phyloP scores from a whole-genome alignment of 92 coral and sea anemone genomes.

The Epizoanthus scotinus region DNA sequence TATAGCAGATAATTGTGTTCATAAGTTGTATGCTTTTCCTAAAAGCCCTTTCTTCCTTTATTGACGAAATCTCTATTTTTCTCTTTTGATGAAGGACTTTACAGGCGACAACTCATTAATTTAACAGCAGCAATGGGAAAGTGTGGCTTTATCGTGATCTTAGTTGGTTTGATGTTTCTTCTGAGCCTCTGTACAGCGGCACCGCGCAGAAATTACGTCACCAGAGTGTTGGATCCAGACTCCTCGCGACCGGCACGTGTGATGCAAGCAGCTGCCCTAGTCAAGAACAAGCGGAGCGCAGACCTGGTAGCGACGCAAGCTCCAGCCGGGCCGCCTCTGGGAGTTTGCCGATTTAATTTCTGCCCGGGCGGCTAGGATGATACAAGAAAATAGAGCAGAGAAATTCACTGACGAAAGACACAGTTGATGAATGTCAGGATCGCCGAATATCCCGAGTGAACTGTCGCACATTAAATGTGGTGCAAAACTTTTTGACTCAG shows the following conservation, averaged over 20 bases:
- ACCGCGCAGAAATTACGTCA: neutral
- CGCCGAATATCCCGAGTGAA: too few species aligned
- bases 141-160: neutral
- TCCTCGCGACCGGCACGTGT: neutral
- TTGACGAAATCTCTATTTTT: too few species aligned
- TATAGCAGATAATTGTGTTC: too few species aligned
- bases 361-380: neutral
- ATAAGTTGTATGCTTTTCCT: too few species aligned
- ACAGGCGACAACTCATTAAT: neutral
- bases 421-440: too few species aligned
- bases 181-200: slow-evolving; percentile 5
- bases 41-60: too few species aligned
- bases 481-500: too few species aligned
- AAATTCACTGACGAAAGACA: too few species aligned
- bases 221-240: neutral
- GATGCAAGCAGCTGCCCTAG: neutral
- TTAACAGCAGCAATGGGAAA: neutral
- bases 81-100: neutral
- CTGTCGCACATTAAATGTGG: too few species aligned
- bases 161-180: neutral
- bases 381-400: too few species aligned
- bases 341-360: neutral
- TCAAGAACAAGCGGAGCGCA: neutral
- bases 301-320: too few species aligned
- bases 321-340: neutral